These are phyloP conservation scores for Chrysochloris asiatica DNA, from an alignment of 2,113 vertebrate genomes.

Conservation along the genomic window DNA sequence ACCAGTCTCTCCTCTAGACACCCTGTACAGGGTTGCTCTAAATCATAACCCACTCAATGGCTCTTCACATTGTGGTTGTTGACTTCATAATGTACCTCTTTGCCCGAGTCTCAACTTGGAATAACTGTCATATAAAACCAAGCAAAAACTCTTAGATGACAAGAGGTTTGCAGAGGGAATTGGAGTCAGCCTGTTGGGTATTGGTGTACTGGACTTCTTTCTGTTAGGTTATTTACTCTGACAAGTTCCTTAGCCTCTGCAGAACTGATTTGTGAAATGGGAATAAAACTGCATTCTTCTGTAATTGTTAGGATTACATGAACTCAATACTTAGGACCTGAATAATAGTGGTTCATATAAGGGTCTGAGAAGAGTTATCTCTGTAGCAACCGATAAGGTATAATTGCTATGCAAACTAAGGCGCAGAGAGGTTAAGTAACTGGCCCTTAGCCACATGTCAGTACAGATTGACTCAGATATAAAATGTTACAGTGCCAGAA, in stretches of 20 bases:
- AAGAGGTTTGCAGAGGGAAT: no score
- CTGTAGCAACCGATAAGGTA: not conserved
- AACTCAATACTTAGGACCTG: slow-evolving; percentile 29
- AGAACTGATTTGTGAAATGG: slow-evolving; percentile 29
- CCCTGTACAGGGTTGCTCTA: no score
- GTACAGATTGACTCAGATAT: not conserved
- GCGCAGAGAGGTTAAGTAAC: not conserved
- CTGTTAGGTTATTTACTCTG: no score
- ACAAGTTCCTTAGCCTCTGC: slow-evolving; percentile 18
- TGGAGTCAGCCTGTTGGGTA: no score
- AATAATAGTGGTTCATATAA: not conserved
- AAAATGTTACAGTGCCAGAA: not conserved
- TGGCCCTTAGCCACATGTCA: not conserved
- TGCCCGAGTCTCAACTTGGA: no score
- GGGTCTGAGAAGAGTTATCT: not conserved
- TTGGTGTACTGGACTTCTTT: no score
- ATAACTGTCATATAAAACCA: no score
- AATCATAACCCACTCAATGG: no score
- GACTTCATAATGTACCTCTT: no score
- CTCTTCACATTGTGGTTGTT: no score
- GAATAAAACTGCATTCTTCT: slow-evolving; percentile 25
- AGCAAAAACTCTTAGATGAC: no score
- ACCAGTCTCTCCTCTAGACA: no score
- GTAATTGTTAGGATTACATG: not conserved
- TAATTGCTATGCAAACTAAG: not conserved